Percentiles rank a stretch among this genome's conserved stretches.
Evolutionary conservation across 2,113 vertebrate genomes (phyloP).

Genomic region (Panthera leo): DNA sequence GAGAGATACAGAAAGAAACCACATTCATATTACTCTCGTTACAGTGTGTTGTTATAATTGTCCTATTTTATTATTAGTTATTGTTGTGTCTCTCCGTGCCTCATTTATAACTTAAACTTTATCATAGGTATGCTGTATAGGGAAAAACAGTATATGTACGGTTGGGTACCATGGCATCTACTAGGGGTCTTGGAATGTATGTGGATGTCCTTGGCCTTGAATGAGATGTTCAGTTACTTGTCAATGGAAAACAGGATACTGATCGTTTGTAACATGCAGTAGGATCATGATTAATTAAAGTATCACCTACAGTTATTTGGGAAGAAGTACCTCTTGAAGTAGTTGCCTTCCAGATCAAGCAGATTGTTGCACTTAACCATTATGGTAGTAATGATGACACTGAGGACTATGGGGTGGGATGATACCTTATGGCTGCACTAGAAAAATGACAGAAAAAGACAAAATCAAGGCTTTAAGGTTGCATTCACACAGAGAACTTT

Average conservation of each 20-base stretch:
- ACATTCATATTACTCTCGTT: not conserved
- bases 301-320: not conserved
- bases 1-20: not conserved
- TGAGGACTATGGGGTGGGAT: not conserved
- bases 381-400: not conserved
- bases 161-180: not conserved
- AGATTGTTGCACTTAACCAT: not conserved
- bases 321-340: not conserved
- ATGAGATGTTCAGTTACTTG: not conserved
- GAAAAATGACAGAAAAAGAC: slow-evolving; percentile 8
- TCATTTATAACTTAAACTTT: not conserved
- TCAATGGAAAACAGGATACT: not conserved
- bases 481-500: not conserved
- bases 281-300: not conserved
- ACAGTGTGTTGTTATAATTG: not conserved
- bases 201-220: not conserved
- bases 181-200: not conserved
- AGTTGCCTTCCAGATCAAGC: not conserved
- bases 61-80: not conserved
- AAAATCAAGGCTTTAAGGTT: not conserved
- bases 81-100: not conserved
- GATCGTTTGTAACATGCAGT: not conserved
- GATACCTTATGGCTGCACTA: not conserved
- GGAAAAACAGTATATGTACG: not conserved
- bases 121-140: not conserved